Evolutionary conservation across 2,888 invertebrate species (phyloP), one percentile per base, ranked within the genome.

Genomic region (Drosophila anomelani): DNA sequence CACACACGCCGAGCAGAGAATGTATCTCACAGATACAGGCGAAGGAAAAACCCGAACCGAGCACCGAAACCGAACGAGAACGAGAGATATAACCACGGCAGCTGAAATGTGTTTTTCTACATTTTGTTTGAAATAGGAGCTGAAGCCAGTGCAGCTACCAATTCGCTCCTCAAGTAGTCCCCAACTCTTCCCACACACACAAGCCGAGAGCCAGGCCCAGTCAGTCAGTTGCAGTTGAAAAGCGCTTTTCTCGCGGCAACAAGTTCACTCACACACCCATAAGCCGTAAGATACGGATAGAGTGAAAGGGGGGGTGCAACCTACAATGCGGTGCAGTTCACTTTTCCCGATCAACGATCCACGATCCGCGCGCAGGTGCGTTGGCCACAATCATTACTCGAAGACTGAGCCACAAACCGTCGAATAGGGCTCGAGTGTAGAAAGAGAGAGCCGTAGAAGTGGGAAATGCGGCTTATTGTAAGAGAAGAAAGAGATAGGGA

Each of bases 71-170:
- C 66, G 66, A 75, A 59, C 74, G 74, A 68, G 68, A 73, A 71
- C 76, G 71, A 71, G 71, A 71, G 80, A 80, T 80, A 85, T 81
- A 85, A 47, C 47, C 81, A 90, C 90, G 85, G 91, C 90, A 90
- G 90, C 91, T 90, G 87, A 89, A 90, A 90, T 90, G 91, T 91
- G 90, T 90, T 90, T 91, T 90, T 91, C 90, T 91, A 90, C 91
- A 91, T 91, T 91, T 89, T 91, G 91, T 91, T 91, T 90, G 91
- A 91, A 92, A 92, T 92, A 90, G 92, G 92, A 92, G 92, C 92
- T 92, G 92, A 92, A 92, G 92, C 91, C 91, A 92, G 92, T 92
- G 92, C 92, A 92, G 92, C 92, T 92, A 92, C 92, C 92, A 92
- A 91, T 91, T 92, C 92, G 92, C 92, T 92, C 92, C 92, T 92